Evolutionary conservation across 2,113 vertebrate genomes (phyloP).

Genomic region (Stigmatopora nigra): DNA sequence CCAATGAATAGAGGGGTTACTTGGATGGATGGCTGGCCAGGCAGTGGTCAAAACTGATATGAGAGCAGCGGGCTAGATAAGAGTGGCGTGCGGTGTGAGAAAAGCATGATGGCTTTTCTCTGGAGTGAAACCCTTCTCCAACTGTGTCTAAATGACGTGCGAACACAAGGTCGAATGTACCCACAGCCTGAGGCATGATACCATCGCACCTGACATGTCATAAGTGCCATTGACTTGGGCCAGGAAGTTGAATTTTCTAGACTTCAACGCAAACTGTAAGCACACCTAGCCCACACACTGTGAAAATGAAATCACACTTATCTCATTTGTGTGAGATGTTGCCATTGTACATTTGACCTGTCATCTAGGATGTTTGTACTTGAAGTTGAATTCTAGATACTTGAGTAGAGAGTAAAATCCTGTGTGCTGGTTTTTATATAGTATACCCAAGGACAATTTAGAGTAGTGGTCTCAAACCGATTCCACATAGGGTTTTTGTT

Average conservation of each 20-base stretch:
- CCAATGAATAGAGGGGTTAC: constrained; percentile 5
- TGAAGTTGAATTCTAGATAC: not conserved
- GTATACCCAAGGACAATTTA: too few relatives aligned
- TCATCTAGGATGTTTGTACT: not conserved
- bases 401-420: not conserved
- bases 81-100: constrained; percentile 23
- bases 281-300: constrained; percentile 18
- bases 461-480: too few relatives aligned
- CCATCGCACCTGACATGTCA: constrained; percentile 49
- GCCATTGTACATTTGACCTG: constrained; percentile 11
- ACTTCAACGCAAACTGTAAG: constrained; percentile 13
- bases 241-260: constrained; percentile 35
- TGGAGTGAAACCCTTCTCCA: constrained; percentile 27
- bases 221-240: constrained; percentile 39
- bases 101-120: constrained; percentile 39
- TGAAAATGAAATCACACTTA: not conserved
- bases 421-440: too few relatives aligned
- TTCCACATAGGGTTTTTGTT: too few relatives aligned
- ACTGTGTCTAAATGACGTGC: constrained; percentile 11
- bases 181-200: constrained; percentile 37
- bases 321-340: constrained; percentile 4
- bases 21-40: constrained; percentile 33
- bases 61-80: constrained; percentile 40
- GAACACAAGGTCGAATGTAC: constrained; percentile 10
- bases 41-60: constrained; percentile 40